These are phyloP conservation scores for Petaurus breviceps DNA, from an alignment of 2,113 vertebrate genomes.

Conservation along the genomic window DNA sequence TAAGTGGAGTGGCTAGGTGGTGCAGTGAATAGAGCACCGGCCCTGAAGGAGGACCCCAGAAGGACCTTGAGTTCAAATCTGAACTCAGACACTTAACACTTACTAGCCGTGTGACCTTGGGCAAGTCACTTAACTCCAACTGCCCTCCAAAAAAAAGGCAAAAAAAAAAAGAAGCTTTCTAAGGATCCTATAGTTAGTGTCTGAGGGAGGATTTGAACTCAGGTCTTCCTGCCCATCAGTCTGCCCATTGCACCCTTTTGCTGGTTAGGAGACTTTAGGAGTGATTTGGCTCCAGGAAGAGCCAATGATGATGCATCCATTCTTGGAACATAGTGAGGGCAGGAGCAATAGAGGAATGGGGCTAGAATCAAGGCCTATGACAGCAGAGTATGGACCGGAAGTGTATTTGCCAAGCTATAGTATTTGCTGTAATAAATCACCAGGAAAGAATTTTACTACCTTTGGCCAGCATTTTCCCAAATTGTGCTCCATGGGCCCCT, in stretches of 20 bases:
- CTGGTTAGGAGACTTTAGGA: not conserved
- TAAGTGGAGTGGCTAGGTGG: too few species aligned
- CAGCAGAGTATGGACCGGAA: not conserved
- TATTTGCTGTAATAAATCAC: not conserved
- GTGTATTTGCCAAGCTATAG: not conserved
- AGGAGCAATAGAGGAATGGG: not conserved
- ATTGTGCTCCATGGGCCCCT: not conserved
- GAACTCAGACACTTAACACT: too few species aligned
- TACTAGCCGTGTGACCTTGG: too few species aligned
- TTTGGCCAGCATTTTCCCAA: not conserved
- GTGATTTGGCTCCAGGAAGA: not conserved
- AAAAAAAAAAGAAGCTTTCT: not conserved
- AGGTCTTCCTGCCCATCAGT: not conserved
- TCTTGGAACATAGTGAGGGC: not conserved
- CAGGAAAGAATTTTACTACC: not conserved
- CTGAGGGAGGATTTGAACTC: not conserved
- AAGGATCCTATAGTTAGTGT: not conserved
- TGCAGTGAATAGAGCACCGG: too few species aligned
- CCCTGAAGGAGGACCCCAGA: too few species aligned
- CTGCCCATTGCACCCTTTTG: not conserved
- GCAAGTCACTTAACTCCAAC: too few species aligned
- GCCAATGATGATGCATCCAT: not conserved
- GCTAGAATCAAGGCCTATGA: not conserved
- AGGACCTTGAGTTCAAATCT: too few species aligned
- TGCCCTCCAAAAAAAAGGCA: too few species aligned